Conservation (phyloP, 2,888 invertebrate genomes). For the Pantelozetes paolii region DNA sequence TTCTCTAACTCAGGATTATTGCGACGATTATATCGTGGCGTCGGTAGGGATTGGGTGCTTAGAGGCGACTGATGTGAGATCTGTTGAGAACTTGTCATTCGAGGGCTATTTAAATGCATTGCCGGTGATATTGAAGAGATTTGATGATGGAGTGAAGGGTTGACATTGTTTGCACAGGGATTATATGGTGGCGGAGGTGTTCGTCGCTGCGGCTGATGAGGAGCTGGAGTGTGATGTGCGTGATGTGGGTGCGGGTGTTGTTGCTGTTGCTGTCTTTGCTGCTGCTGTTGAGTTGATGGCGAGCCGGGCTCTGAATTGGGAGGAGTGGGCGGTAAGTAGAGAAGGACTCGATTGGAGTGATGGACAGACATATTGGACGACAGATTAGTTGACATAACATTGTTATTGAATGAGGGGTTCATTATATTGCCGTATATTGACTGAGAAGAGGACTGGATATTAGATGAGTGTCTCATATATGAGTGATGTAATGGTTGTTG, state of each 20-base stretch:
- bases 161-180: background rate
- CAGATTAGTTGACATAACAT: background rate
- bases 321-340: conserved; percentile 81
- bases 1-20: conserved; percentile 97
- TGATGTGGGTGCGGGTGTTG: conserved; percentile 24
- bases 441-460: conserved; percentile 6
- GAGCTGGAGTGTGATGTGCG: background rate
- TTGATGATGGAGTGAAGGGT: conserved; percentile 3
- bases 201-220: conserved; percentile 1
- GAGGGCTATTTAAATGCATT: conserved; percentile 4
- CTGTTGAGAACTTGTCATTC: conserved; percentile 23
- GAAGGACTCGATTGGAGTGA: conserved; percentile 22
- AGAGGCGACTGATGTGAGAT: background rate
- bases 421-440: conserved; percentile 33
- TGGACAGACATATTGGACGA: conserved; percentile 22
- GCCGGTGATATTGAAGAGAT: conserved; percentile 14
- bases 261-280: background rate
- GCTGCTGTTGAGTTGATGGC: conserved; percentile 55
- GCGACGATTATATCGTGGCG: conserved; percentile 70
- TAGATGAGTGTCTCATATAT: conserved; percentile 14
- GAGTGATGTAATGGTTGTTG: conserved; percentile 28
- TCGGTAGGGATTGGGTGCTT: conserved; percentile 55
- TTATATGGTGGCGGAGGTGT: conserved; percentile 37
- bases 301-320: conserved; percentile 80
- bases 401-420: background rate